Base-by-base conservation (phyloP, 2,797 vertebrate species). In the Lutjanus argentimaculatus region DNA sequence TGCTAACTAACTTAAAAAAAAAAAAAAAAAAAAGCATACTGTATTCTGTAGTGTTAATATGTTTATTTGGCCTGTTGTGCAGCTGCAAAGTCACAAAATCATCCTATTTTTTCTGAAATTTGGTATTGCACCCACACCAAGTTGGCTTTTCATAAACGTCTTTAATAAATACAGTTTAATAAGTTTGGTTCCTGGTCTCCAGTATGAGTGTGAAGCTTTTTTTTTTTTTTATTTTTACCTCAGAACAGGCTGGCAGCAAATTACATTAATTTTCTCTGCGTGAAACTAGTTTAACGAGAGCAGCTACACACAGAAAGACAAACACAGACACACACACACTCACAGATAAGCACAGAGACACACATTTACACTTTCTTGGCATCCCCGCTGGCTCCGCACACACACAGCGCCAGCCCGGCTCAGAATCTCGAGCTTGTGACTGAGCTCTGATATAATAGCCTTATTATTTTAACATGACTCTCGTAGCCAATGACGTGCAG, bases 391-490 rank as follows among this genome's bases (percentile, higher is more conserved):
- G 70, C 67, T 53, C 9, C 0, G 4, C 42, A 55, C 67, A 51
- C 67, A 46, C 73, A 42, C 72, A 46, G 42, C 6, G 14, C 15
- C 51, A 8, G 49, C 30, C 68, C 19, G 14, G 8, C 75, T 69
- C 81, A n/a, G 55, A 30, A 49, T 76, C 77, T 43, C 43, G 57
- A 65, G 59, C 83, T 70, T n/a, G 19, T 87, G 88, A 87, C 82
- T 58, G 30, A 66, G 76, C 82, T 72, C 82, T 67, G 80, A 83
- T 84, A 88, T 77, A 90, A 87, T 43, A 81, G 64, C 25, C 42
- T 64, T 59, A 77, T 85, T 89, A 86, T 90, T 72, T 77, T 66
- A 82, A 69, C 83, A 73, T 80, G 80, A 88, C 67, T 73, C 82
- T 75, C 21, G 8, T 1, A 76, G 66, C 17, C 51, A 10, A 52